Evolutionary conservation across 2,888 invertebrate species (phyloP), one percentile per base, ranked within the genome.

Genomic region (Taphrorychus bicolor): DNA sequence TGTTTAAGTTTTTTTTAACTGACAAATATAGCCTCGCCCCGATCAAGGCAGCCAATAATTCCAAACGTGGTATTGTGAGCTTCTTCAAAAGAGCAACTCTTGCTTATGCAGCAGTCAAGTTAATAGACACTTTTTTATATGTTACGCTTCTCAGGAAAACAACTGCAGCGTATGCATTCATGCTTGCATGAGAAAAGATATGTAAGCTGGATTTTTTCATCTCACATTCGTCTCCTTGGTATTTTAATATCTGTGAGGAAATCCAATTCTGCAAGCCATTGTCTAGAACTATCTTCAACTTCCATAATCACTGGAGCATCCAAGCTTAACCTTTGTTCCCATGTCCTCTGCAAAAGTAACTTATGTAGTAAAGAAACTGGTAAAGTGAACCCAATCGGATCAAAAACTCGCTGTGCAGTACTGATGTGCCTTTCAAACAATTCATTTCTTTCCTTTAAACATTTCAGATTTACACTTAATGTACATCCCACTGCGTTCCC

Each of bases 371-470:
- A 42, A 2, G 69, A 60, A 14, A 61, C 32, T n/a, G 70, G 64
- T 16, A 51, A 64, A 5, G 63, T 51, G 45, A 66, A 72, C 11
- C 67, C 71, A 18, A 71, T 65, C 1, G 70, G 72, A 49, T 69
- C 71, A 40, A 71, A 70, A 11, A 71, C 24, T 14, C 51, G 24
- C n/a, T 71, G 63, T 5, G 69, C 67, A 2, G 22, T 67, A 57
- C 21, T 4, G 21, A 7, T 4, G 14, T 21, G 3, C 16, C n/a
- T n/a, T n/a, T n/a, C 41, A 41, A 9, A 17, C 40, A 1, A 14
- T n/a, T n/a, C 40, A 14, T 60, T 19, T 18, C 24, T 19, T 5
- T 24, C 19, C 7, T 2, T n/a, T n/a, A n/a, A n/a, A n/a, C n/a
- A n/a, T n/a, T n/a, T 4, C 21, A 16, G n/a, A 19, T 40, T 51